phyloP scores from a whole-genome alignment of 2,888 invertebrate genomes.

The Elgonia sp. region DNA sequence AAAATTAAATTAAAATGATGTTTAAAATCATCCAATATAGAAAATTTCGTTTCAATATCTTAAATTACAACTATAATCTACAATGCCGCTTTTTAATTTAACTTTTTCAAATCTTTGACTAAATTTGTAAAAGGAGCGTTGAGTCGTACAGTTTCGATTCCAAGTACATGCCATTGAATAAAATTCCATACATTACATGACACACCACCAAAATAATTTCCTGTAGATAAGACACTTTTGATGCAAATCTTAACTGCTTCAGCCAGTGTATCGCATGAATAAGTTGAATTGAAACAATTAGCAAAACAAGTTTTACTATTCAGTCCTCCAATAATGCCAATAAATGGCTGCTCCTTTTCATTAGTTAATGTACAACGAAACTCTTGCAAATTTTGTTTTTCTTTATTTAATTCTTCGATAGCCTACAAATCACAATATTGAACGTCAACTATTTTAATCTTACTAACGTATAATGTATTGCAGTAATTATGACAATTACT shows the following conservation, averaged over 20 bases:
- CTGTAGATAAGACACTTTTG: not conserved
- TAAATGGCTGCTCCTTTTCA: not conserved
- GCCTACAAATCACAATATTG: too few species aligned
- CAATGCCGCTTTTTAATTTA: not conserved
- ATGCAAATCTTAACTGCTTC: constrained; percentile 11
- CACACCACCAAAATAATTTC: not conserved
- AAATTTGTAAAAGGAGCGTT: not conserved
- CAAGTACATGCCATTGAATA: not conserved
- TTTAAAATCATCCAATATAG: too few species aligned
- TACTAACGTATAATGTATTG: too few species aligned
- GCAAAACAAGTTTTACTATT: constrained; percentile 6
- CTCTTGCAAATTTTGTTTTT: not conserved
- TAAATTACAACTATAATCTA: not conserved
- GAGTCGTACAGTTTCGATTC: constrained; percentile 6
- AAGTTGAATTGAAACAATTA: constrained; percentile 10
- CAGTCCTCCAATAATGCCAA: not conserved
- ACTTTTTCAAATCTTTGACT: not conserved
- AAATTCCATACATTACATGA: not conserved
- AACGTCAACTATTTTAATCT: too few species aligned
- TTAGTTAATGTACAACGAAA: not conserved
- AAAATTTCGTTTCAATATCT: too few species aligned
- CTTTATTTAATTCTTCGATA: too few species aligned
- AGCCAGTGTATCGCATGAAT: not conserved
- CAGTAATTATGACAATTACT: not conserved
- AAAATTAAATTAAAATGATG: not conserved